Base-by-base conservation (phyloP, 2,113 vertebrate species). In the Misgurnus mizolepis region DNA sequence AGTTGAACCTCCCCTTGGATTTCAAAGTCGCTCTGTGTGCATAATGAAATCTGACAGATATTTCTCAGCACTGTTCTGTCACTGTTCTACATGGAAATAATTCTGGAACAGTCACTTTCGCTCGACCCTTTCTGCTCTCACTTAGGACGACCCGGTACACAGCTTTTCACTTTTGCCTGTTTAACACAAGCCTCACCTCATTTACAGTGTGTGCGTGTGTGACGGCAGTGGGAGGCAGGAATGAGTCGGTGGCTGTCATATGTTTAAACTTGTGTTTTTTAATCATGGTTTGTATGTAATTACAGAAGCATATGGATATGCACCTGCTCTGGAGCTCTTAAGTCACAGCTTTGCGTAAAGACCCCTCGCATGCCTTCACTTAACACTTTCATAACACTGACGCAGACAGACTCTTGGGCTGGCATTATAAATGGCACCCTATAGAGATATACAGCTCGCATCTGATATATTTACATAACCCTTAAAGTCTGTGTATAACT, bases 31-130 rank as follows among this genome's bases (percentile, higher is more conserved):
- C 17, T 79, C 62, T 50, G 62, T 80, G 67, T 85, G 87, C 82
- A 70, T 85, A 86, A 91, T 86, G 85, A 82, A 80, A 85, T 84
- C 78, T 81, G 86, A 88, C 83, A 76, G 39, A 62, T 80, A 82
- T 79, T 85, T 79, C 39, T 87, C 82, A 84, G 74, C 69, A 72
- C 79, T 65, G 45, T 58, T 86, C 65, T 72, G 80, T 86, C 60
- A 80, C 76, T 86, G 81, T 84, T 88, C 75, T 86, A 88, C 87
- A 84, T 84, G 70, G 81, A 64, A 88, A 89, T 88, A 84, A 87
- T 88, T 87, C 79, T 56, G 71, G 87, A 90, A 89, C 83, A 89
- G 85, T 87, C 88, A 84, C 58, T 87, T 89, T 87, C 88, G 60
- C 76, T 84, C 70, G 17, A 39, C 86, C 84, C 85, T 18, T 76